Conservation (phyloP, 1,140 invertebrate genomes). For the Megalonaias nervosa region DNA sequence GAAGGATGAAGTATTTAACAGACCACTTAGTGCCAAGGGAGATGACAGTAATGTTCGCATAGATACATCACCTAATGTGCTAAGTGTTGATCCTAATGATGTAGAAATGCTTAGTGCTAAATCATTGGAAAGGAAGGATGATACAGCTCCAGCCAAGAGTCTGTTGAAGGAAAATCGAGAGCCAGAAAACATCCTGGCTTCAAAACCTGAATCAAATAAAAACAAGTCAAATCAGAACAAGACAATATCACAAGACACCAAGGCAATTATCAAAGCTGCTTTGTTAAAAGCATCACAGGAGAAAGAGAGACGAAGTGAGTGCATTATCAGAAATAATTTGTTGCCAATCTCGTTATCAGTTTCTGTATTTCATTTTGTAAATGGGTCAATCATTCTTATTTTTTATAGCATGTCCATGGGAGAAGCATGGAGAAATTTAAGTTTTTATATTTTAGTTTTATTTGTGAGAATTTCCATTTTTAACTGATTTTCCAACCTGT, state of each 20-base stretch:
- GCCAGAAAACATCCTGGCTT: neutral
- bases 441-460: neutral
- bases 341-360: neutral
- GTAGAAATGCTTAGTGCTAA: slow-evolving; percentile 69
- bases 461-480: neutral
- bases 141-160: neutral
- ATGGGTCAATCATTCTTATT: neutral
- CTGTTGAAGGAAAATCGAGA: slow-evolving; percentile 26
- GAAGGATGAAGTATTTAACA: slow-evolving; percentile 39
- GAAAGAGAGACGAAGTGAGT: slow-evolving; percentile 56
- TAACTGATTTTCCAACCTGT: neutral
- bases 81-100: slow-evolving; percentile 42
- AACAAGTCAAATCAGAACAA: slow-evolving; percentile 37
- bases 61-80: slow-evolving; percentile 36
- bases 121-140: slow-evolving; percentile 40
- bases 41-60: slow-evolving; percentile 32
- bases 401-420: neutral
- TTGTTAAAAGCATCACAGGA: slow-evolving; percentile 54
- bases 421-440: neutral
- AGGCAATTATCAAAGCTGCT: slow-evolving; percentile 63
- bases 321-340: neutral
- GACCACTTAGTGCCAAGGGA: slow-evolving; percentile 40
- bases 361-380: neutral
- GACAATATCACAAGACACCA: slow-evolving; percentile 64
- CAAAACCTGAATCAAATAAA: neutral